phyloP scores from a whole-genome alignment of 2,113 vertebrate genomes.

The Syngnathus scovelli region DNA sequence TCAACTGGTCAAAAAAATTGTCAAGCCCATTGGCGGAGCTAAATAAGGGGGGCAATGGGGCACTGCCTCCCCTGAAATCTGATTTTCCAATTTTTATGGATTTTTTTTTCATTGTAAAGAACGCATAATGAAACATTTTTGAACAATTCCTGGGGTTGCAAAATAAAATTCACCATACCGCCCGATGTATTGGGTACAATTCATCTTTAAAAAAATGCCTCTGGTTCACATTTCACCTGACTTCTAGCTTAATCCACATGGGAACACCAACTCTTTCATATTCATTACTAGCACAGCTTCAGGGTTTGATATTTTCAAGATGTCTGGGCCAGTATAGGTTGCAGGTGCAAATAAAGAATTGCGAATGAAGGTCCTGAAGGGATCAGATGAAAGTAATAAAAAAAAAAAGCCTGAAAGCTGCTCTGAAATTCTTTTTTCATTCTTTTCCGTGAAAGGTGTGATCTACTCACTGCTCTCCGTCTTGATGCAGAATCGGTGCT shows the following conservation, averaged over 20 bases:
- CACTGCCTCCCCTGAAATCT: no score
- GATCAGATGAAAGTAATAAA: neutral
- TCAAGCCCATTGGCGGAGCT: no score
- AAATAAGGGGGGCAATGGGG: no score
- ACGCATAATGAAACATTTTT: no score
- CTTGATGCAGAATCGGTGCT: slow-evolving; percentile 88
- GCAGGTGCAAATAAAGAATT: neutral
- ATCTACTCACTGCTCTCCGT: slow-evolving; percentile 85
- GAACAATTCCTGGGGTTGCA: no score
- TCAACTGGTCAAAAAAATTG: no score
- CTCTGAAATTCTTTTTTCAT: neutral
- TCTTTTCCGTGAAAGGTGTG: neutral
- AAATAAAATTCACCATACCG: no score
- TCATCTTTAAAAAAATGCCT: no score
- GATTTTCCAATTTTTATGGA: no score
- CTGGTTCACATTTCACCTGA: neutral
- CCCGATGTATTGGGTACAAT: no score
- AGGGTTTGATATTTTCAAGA: neutral
- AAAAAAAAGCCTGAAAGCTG: neutral
- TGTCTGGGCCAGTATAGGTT: neutral
- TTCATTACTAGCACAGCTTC: neutral
- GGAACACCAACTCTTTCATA: neutral
- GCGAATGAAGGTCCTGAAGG: neutral
- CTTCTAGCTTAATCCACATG: neutral
- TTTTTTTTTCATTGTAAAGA: no score